These are phyloP conservation scores for Poecilus cupreus DNA, from an alignment of 2,888 invertebrate species.

Conservation along the genomic window DNA sequence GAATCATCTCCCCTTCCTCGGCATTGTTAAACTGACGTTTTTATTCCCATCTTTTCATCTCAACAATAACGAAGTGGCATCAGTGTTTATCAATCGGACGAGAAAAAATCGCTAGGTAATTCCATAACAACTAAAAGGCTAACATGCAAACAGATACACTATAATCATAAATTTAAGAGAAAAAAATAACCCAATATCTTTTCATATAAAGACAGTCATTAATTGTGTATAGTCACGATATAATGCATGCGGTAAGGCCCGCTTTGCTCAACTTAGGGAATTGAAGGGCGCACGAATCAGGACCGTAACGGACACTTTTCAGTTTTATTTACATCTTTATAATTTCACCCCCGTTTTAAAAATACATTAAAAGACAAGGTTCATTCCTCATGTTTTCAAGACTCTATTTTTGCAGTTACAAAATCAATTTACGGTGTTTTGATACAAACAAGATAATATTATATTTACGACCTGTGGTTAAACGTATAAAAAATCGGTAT, in stretches of 20 bases:
- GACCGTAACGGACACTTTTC: not conserved
- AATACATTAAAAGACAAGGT: not conserved
- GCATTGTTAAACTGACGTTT: constrained; percentile 21
- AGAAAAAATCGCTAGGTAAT: not conserved
- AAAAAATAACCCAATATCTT: constrained; percentile 54
- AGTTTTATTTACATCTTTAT: constrained; percentile 12
- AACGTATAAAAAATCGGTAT: no score
- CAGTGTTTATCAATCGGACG: constrained; percentile 20
- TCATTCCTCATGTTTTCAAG: not conserved
- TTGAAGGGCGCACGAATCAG: not conserved
- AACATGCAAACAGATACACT: constrained; percentile 52
- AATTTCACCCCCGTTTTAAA: constrained; percentile 2
- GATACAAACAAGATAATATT: no score
- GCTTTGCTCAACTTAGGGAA: not conserved
- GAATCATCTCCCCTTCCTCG: not conserved
- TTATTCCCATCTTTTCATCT: constrained; percentile 19
- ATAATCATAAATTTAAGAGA: constrained; percentile 47
- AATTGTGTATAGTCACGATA: constrained; percentile 23
- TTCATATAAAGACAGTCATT: constrained; percentile 46
- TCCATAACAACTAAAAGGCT: constrained; percentile 16
- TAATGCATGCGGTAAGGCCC: constrained; percentile 12
- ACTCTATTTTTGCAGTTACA: no score
- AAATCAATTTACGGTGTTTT: no score
- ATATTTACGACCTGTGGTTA: no score
- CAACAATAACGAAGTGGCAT: constrained; percentile 26